Evolutionary conservation across 2,888 invertebrate genomes (phyloP).

Genomic region (Hymenopus coronatus): DNA sequence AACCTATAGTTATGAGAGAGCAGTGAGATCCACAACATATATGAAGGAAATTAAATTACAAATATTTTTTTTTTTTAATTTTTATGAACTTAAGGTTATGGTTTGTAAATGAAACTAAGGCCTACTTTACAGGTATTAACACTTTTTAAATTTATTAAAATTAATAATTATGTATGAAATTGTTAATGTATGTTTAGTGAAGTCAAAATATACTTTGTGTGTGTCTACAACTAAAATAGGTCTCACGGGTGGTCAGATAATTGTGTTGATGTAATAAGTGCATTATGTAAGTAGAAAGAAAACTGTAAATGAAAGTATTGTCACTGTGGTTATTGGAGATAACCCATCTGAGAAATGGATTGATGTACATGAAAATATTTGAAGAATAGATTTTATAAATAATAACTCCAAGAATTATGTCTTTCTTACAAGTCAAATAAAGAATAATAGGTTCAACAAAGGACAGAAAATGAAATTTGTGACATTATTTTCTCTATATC

Average conservation of each 20-base stretch:
- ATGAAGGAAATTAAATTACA: background rate
- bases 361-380: conserved; percentile 16
- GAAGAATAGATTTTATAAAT: conserved; percentile 1
- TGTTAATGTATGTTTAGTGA: background rate
- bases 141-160: background rate
- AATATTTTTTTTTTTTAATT: background rate
- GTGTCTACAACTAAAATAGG: background rate
- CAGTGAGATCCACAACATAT: background rate
- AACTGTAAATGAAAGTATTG: background rate
- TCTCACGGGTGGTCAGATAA: background rate
- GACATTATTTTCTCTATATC: background rate
- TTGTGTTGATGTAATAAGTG: background rate
- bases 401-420: background rate
- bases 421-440: background rate
- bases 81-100: background rate
- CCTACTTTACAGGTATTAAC: background rate
- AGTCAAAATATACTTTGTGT: background rate
- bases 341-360: conserved; percentile 5
- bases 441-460: background rate
- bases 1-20: background rate
- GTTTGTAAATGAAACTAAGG: no score
- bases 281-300: background rate
- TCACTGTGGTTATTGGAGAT: background rate
- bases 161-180: background rate
- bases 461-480: background rate